Percentiles rank a stretch among this genome's conserved stretches.
Conservation (phyloP, 2,113 vertebrate species). For the Henicopernis longicauda region DNA sequence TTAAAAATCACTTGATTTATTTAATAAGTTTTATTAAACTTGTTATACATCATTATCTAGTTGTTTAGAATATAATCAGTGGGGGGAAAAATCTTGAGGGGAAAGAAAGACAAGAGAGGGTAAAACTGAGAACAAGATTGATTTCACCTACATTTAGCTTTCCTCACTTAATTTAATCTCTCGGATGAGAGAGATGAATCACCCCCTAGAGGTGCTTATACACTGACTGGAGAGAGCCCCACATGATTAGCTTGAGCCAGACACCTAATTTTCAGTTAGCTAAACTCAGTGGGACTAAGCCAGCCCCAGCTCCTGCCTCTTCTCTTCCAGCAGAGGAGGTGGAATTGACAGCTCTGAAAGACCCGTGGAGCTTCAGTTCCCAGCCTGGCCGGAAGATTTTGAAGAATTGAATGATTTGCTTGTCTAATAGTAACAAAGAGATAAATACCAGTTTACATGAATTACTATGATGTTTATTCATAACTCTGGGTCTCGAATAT, state of each 20-base stretch:
- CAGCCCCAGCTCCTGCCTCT: not conserved
- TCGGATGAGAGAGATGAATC: not conserved
- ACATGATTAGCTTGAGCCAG: not conserved
- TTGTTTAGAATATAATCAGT: not conserved
- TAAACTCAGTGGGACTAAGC: not conserved
- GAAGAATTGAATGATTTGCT: not conserved
- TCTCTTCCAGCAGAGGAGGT: not conserved
- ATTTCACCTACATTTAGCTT: not conserved
- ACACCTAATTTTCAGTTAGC: not conserved
- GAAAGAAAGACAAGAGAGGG: not conserved
- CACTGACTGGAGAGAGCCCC: not conserved
- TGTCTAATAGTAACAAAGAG: not conserved
- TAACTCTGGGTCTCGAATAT: not conserved
- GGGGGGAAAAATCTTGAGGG: not conserved
- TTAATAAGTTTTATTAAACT: not conserved
- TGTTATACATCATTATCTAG: not conserved
- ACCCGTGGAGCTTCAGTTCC: not conserved
- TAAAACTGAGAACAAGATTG: not conserved
- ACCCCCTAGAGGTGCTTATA: not conserved
- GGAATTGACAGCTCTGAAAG: not conserved
- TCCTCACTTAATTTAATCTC: conserved; percentile 5
- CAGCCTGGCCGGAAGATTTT: not conserved
- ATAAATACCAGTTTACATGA: not conserved
- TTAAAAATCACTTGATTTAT: not conserved
- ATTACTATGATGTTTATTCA: not conserved